Conservation (phyloP, 2,888 invertebrate genomes). For the Eupeodes luniger region DNA sequence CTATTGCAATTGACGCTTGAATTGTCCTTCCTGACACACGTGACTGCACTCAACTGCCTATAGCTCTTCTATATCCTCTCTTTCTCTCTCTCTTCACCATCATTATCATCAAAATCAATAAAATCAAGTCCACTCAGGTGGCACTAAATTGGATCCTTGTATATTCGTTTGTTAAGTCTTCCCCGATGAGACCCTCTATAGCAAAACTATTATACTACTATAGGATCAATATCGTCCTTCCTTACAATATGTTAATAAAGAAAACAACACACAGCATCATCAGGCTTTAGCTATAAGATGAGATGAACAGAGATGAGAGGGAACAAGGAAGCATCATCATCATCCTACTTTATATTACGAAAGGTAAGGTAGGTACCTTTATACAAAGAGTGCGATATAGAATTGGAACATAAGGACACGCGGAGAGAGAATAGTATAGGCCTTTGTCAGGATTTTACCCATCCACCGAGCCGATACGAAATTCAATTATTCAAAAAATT, state of each 20-base stretch:
- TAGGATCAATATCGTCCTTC: conserved; percentile 65
- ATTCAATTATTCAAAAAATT: conserved; percentile 74
- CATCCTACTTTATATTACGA: neutral
- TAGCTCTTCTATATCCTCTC: conserved; percentile 10
- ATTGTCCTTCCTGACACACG: conserved; percentile 62
- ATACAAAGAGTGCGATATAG: neutral
- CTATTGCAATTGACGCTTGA: conserved; percentile 68
- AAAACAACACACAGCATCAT: conserved; percentile 53
- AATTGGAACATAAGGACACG: neutral
- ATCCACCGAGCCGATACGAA: conserved; percentile 15
- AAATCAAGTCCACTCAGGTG: conserved; percentile 65
- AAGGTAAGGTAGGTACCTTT: neutral
- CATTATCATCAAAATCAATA: conserved; percentile 65
- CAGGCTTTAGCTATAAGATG: neutral
- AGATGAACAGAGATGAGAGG: neutral
- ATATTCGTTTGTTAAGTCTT: conserved; percentile 32
- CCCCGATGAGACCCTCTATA: neutral
- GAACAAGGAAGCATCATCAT: conserved; percentile 49
- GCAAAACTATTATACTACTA: neutral
- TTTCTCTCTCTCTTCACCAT: neutral
- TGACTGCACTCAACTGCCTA: conserved; percentile 45
- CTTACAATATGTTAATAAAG: conserved; percentile 67
- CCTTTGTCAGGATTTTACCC: conserved; percentile 19
- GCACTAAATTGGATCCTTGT: conserved; percentile 50
- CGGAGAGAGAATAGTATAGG: neutral